Base-by-base conservation (phyloP, 1,140 invertebrate genomes). In the Drosophila funebris region DNA sequence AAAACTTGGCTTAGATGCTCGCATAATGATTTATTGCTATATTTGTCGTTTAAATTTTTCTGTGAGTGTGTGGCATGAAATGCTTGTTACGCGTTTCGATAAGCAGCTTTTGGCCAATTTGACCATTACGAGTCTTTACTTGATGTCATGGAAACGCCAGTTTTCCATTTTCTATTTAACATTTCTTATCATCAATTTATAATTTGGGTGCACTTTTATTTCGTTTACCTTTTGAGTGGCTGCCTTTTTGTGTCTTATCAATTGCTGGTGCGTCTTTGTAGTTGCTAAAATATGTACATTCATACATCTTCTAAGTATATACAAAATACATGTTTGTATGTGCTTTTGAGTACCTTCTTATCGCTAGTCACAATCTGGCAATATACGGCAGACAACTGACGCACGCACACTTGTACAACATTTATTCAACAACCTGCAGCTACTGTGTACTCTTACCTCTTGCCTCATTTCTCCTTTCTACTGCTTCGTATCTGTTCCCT, bases 331-430 rank as follows among this genome's bases (percentile, higher is more conserved):
- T 61, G 14, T 27, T 33, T 33, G 14, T 39, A 39, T 41, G 22
- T 18, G 22, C 20, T 20, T 11, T 31, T 52, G 29, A 36, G 52
- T 48, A 31, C 39, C 29, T 29, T 67, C 54, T 73, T 82, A 85
- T 85, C 82, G 54, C 16, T 31, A 60, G 31, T 46, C 50, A 62
- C 63, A 85, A 85, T 85, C 82, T 72, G 62, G 62, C 71, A 58
- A 69, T 76, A 67, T 71, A 75, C 53, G 41, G 33, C 64, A 62
- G 68, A n/a, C 64, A 37, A 20, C 39, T 46, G 16, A 68, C 24
- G 22, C 46, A 44, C 22, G 22, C 48, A 41, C 20, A 18, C 48
- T 43, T 22, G 36, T 39, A 27, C 41, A 43, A 71, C 50, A 54
- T 63, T 66, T 33, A 69, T 64, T 73, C 46, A 69, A 46, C 20